Conservation (phyloP, 2,888 invertebrate genomes). For the Camptogramma bilineatum region DNA sequence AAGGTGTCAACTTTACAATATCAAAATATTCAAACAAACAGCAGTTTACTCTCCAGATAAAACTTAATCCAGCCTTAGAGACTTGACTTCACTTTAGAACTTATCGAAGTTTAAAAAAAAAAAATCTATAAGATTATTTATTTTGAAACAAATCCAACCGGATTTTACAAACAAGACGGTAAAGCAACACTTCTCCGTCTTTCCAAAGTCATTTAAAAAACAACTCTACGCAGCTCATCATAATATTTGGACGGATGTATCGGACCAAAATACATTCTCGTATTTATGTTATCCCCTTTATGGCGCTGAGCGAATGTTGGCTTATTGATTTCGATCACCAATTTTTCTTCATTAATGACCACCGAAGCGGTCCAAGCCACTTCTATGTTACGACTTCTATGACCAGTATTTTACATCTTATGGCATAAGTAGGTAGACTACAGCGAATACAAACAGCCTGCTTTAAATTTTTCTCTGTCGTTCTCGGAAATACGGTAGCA, state of each 20-base stretch:
- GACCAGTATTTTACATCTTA: constrained; percentile 50
- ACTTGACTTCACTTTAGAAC: too few relatives aligned
- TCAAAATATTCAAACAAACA: too few relatives aligned
- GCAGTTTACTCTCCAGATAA: too few relatives aligned
- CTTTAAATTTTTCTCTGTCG: constrained; percentile 54
- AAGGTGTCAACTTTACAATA: too few relatives aligned
- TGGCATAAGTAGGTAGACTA: constrained; percentile 34
- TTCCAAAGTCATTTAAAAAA: neutral
- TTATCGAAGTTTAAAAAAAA: too few relatives aligned
- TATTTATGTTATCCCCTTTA: constrained; percentile 64
- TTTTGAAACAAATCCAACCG: neutral
- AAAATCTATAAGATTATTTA: too few relatives aligned
- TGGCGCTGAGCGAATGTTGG: constrained; percentile 54
- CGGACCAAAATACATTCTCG: constrained; percentile 59
- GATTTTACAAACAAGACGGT: neutral
- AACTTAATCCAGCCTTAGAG: too few relatives aligned
- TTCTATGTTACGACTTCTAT: constrained; percentile 51
- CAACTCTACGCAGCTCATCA: constrained; percentile 30
- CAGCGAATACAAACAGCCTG: constrained; percentile 56
- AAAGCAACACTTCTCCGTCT: constrained; percentile 1
- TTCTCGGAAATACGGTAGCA: constrained; percentile 68
- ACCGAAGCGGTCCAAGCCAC: constrained; percentile 50
- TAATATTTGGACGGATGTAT: constrained; percentile 64
- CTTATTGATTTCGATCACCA: constrained; percentile 66
- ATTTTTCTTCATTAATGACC: constrained; percentile 62